Evolutionary conservation across 2,113 vertebrate species (phyloP).

Genomic region (Vulpes ferrilata): DNA sequence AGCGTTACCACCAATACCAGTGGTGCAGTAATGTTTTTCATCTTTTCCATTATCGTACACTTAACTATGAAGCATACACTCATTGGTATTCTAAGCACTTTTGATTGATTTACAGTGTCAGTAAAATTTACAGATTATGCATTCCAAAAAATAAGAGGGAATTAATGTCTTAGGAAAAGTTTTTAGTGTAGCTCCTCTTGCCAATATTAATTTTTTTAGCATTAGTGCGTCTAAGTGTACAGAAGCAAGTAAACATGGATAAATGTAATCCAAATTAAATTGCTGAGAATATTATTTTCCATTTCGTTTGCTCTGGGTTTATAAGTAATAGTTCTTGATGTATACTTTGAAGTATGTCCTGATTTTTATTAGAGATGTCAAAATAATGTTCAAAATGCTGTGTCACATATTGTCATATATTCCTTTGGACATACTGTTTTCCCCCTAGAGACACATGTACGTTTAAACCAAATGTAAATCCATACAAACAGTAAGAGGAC

Average conservation of each 20-base stretch:
- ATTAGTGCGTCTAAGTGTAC: constrained; percentile 29
- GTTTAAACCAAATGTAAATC: constrained; percentile 50
- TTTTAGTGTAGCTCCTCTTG: constrained; percentile 15
- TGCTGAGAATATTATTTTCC: constrained; percentile 55
- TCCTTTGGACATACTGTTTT: not conserved
- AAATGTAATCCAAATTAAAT: constrained; percentile 63
- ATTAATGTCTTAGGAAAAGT: constrained; percentile 64
- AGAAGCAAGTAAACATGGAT: constrained; percentile 52
- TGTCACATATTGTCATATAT: not conserved
- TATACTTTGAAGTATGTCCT: constrained; percentile 56
- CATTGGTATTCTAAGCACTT: constrained; percentile 58
- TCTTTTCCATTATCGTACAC: constrained; percentile 33
- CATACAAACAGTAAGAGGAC: not conserved
- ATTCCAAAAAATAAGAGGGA: constrained; percentile 78
- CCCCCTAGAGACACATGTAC: not conserved
- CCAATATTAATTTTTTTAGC: constrained; percentile 62
- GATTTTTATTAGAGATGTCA: constrained; percentile 50
- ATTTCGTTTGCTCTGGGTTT: constrained; percentile 25
- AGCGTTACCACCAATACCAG: not conserved
- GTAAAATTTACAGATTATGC: constrained; percentile 65
- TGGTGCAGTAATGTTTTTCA: constrained; percentile 53
- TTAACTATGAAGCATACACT: constrained; percentile 50
- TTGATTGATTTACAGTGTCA: constrained; percentile 69
- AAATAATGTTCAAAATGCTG: constrained; percentile 56
- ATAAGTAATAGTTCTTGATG: constrained; percentile 35